A percentile compares a stretch with the other conserved stretches of the same genome.
These are phyloP conservation scores for Popillia japonica DNA, from an alignment of 1,140 invertebrate genomes.

Conservation along the genomic window DNA sequence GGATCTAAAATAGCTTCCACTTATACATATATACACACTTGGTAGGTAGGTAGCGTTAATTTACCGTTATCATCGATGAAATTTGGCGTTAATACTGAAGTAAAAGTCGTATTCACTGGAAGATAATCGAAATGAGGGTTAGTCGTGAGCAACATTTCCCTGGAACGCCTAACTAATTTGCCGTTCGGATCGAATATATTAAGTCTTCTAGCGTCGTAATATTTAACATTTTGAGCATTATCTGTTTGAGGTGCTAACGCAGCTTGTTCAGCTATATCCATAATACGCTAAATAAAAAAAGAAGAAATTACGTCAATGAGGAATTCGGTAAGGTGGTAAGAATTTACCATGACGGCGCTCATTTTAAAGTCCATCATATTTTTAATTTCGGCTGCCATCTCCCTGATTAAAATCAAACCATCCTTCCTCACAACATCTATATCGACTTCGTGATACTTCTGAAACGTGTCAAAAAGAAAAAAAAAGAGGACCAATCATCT, in stretches of 20 bases:
- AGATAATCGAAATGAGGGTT: constrained; percentile 84
- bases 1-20: constrained; percentile 65
- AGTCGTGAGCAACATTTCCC: constrained; percentile 72
- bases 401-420: constrained; percentile 80
- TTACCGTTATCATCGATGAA: constrained; percentile 53
- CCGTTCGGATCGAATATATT: constrained; percentile 77
- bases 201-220: constrained; percentile 77
- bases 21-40: too few species aligned
- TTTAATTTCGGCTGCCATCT: constrained; percentile 85
- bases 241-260: constrained; percentile 72
- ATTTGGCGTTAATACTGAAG: constrained; percentile 88
- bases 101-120: constrained; percentile 84
- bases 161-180: constrained; percentile 69
- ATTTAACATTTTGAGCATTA: constrained; percentile 61
- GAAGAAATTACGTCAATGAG: not conserved
- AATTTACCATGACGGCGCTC: constrained; percentile 88
- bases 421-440: constrained; percentile 79
- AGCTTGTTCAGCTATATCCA: constrained; percentile 87
- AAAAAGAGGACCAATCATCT: too few species aligned
- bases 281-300: constrained; percentile 73
- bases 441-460: constrained; percentile 80
- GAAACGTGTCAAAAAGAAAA: too few species aligned
- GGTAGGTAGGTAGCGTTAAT: too few species aligned
- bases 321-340: too few species aligned
- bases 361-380: constrained; percentile 92